A percentile compares a stretch with the other conserved stretches of the same genome.
These are phyloP conservation scores for Plecturocebus donacophilus DNA, from an alignment of 2,113 vertebrate species.

Conservation along the genomic window DNA sequence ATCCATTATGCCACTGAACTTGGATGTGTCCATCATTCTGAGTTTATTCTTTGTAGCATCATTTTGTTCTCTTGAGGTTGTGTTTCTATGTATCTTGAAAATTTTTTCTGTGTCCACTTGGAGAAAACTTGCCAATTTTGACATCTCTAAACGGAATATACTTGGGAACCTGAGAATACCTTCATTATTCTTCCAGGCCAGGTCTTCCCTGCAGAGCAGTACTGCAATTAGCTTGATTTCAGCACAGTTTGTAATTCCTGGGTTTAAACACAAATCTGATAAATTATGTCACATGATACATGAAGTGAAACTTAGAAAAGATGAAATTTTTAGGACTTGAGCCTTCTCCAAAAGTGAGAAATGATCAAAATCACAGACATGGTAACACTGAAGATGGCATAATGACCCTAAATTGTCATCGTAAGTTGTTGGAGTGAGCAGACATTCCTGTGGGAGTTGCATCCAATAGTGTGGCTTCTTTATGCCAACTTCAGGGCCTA, in stretches of 20 bases:
- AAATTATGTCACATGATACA: constrained; percentile 64
- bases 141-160: constrained; percentile 68
- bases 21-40: not conserved
- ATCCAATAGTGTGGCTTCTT: too few species aligned
- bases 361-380: not conserved
- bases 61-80: constrained; percentile 50
- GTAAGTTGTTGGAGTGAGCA: not conserved
- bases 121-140: constrained; percentile 71
- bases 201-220: not conserved
- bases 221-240: constrained; percentile 64
- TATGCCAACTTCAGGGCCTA: not conserved
- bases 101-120: constrained; percentile 68
- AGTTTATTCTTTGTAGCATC: constrained; percentile 28
- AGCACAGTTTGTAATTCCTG: constrained; percentile 53
- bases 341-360: not conserved
- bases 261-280: not conserved
- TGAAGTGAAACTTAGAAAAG: constrained; percentile 7
- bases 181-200: constrained; percentile 69
- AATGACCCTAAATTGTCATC: not conserved
- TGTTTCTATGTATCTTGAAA: constrained; percentile 76
- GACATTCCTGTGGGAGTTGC: not conserved
- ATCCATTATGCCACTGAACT: not conserved
- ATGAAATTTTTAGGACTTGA: constrained; percentile 35
- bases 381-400: not conserved
- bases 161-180: constrained; percentile 67